phyloP scores from a whole-genome alignment of 2,113 vertebrate species.

The Crotalus helleri region DNA sequence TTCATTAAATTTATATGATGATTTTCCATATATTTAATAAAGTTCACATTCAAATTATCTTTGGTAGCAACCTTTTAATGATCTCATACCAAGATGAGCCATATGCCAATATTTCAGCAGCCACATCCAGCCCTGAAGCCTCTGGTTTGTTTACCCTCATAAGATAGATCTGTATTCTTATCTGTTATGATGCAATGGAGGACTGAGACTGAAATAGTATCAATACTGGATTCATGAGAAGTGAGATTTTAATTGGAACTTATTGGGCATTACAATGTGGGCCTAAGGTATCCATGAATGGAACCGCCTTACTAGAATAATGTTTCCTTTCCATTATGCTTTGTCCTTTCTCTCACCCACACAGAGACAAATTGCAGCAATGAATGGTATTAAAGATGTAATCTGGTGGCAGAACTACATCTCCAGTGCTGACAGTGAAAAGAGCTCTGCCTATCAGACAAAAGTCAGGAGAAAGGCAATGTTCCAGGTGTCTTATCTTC shows the following conservation, averaged over 20 bases:
- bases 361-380: not conserved
- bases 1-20: not conserved
- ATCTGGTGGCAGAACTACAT: not conserved
- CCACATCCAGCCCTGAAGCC: not conserved
- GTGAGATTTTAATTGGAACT: not conserved
- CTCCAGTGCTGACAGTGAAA: not conserved
- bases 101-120: not conserved
- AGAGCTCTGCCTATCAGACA: not conserved
- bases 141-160: not conserved
- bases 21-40: not conserved
- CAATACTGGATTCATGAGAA: not conserved
- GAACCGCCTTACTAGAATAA: not conserved
- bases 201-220: not conserved
- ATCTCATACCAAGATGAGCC: not conserved
- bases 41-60: not conserved
- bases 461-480: not conserved
- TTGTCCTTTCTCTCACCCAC: not conserved
- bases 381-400: not conserved
- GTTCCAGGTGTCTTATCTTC: not conserved
- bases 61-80: not conserved
- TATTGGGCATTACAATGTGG: not conserved
- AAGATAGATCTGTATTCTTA: not conserved
- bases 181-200: not conserved
- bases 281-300: not conserved
- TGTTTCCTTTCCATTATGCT: not conserved